Evolutionary conservation across 2,888 invertebrate species (phyloP).

Genomic region (Leptinotarsa peninsularis): DNA sequence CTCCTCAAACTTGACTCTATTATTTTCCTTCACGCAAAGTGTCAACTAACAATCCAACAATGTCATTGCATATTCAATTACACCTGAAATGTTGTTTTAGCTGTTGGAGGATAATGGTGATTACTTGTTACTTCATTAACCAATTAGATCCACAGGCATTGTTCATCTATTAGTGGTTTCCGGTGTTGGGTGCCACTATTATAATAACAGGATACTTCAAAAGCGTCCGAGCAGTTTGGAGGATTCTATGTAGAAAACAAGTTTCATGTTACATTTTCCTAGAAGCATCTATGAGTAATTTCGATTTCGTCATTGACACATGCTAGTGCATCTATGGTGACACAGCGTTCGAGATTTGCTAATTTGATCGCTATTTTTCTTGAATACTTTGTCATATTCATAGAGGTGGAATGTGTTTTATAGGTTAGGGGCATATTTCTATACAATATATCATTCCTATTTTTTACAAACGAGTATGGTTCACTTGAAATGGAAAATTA

Average conservation of each 20-base stretch:
- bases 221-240: background rate
- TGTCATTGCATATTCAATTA: background rate
- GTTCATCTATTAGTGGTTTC: slow-evolving; percentile 1
- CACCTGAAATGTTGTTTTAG: background rate
- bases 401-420: no score
- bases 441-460: no score
- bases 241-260: background rate
- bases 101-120: background rate
- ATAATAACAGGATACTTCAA: background rate
- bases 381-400: background rate
- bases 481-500: no score
- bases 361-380: background rate
- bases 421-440: no score
- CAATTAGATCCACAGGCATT: slow-evolving; percentile 5
- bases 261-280: no score
- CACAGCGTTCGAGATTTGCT: background rate
- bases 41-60: background rate
- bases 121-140: slow-evolving; percentile 10
- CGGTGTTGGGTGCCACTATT: slow-evolving; percentile 1
- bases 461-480: no score
- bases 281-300: no score
- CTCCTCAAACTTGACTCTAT: background rate
- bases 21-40: background rate
- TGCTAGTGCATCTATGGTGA: no score
- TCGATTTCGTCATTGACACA: no score